Conservation (phyloP, 2,797 vertebrate species). For the Sebastes nivosus region DNA sequence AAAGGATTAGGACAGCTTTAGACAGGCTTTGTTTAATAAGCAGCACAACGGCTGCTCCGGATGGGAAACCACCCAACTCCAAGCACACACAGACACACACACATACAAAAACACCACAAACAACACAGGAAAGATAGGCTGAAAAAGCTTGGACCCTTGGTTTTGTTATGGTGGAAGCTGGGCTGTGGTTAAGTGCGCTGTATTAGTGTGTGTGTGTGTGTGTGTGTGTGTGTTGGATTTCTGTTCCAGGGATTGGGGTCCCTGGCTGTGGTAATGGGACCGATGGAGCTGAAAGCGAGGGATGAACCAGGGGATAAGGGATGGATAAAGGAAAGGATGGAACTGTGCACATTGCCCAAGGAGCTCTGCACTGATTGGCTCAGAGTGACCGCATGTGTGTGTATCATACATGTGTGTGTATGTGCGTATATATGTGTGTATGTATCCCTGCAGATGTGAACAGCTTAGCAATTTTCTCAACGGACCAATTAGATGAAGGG, state of each 20-base stretch:
- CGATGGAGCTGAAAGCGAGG: slow-evolving; percentile 79
- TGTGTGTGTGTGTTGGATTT: slow-evolving; percentile 26
- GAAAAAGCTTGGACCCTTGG: slow-evolving; percentile 47
- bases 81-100: slow-evolving; percentile 35
- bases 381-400: slow-evolving; percentile 35
- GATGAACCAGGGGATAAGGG: slow-evolving; percentile 77
- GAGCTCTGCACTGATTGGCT: slow-evolving; percentile 74
- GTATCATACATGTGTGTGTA: background rate
- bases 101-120: slow-evolving; percentile 26
- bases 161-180: slow-evolving; percentile 44
- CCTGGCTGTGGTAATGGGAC: slow-evolving; percentile 78
- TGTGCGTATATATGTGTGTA: slow-evolving; percentile 27
- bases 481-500: slow-evolving; percentile 81
- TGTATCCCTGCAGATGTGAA: slow-evolving; percentile 67
- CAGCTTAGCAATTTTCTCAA: slow-evolving; percentile 78
- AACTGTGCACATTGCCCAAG: slow-evolving; percentile 70
- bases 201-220: slow-evolving; percentile 6
- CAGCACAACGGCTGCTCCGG: slow-evolving; percentile 73
- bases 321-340: slow-evolving; percentile 73
- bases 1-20: slow-evolving; percentile 85
- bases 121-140: slow-evolving; percentile 27
- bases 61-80: slow-evolving; percentile 76
- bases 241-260: slow-evolving; percentile 67
- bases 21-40: slow-evolving; percentile 84
- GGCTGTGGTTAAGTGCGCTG: slow-evolving; percentile 17